A percentile compares a stretch with the other conserved stretches of the same genome.
Evolutionary conservation across 2,888 invertebrate species (phyloP).

Genomic region (Drosophila neonasuta): DNA sequence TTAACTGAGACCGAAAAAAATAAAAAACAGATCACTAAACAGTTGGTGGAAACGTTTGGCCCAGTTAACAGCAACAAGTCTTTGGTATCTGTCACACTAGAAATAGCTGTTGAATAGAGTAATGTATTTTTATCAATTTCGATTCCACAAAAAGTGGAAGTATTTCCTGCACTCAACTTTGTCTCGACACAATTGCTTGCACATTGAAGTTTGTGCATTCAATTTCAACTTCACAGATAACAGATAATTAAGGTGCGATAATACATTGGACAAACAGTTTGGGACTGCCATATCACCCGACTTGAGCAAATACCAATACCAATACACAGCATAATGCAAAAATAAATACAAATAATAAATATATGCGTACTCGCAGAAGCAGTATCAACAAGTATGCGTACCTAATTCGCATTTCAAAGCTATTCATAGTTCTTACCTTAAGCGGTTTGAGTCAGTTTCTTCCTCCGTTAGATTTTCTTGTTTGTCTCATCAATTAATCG

Average conservation of each 20-base stretch:
- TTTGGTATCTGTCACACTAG: neutral
- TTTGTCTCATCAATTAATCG: neutral
- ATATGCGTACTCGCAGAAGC: constrained; percentile 2
- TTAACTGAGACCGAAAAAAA: constrained; percentile 47
- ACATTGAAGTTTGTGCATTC: constrained; percentile 1
- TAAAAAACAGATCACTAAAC: constrained; percentile 55
- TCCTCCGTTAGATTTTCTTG: neutral
- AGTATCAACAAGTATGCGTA: constrained; percentile 4
- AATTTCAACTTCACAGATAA: constrained; percentile 37
- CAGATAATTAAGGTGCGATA: constrained; percentile 52
- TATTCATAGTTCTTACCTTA: constrained; percentile 7
- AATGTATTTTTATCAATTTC: neutral
- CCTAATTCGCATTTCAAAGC: constrained; percentile 1
- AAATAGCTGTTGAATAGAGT: neutral
- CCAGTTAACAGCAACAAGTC: constrained; percentile 28
- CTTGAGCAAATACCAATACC: constrained; percentile 27
- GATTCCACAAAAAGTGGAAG: neutral
- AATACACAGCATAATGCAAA: constrained; percentile 27
- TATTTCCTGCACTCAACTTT: constrained; percentile 1
- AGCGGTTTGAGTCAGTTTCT: constrained; percentile 13
- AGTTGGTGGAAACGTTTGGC: constrained; percentile 47
- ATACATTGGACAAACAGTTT: constrained; percentile 45
- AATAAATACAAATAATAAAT: constrained; percentile 41
- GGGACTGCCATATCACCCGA: constrained; percentile 39
- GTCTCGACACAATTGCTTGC: too few relatives aligned